Base-by-base conservation (phyloP, 2,888 invertebrate genomes). In the Drosophila formosana region DNA sequence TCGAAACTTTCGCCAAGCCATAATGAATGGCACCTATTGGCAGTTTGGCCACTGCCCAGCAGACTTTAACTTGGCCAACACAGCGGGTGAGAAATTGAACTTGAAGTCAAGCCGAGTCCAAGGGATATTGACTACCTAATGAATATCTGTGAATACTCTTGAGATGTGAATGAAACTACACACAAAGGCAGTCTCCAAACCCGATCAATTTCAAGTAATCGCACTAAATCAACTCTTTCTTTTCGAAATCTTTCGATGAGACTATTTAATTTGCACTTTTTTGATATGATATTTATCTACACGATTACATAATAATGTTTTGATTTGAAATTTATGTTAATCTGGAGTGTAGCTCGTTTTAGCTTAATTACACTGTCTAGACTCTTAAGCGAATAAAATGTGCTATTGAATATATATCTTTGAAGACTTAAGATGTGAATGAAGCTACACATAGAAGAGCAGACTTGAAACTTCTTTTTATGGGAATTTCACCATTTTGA, bases 1-100 rank as follows among this genome's bases (percentile, higher is more conserved):
- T 64, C 57, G 50, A 78, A 87, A 82, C 82, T 82, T 82, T 82
- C 82, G 88, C 82, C 85, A 79, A 66, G 50, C 49, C 51, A 68
- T 81, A 81, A 87, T 68, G 66, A 78, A 75, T 68, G 78, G 46
- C 47, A 34, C 51, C 51, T 51, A 74, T 72, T 72, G 74, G 53
- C 78, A 66, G 62, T 32, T 23, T 34, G 45, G 28, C 66, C 52
- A 71, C 26, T 53, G 47, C 52, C 30, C 39, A 63, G 32, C 55
- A 1, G n/a, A 11, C 60, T 43, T 39, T 23, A 52, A 61, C 30
- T 43, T 61, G 32, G 25, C 51, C 45, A 52, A 45, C 18, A 30
- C 75, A 78, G 75, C 75, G 79, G 75, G 75, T 69, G 79, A 68
- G 37, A 74, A 64, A 74, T 64, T 68, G 60, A 64, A 58, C 41